phyloP scores from a whole-genome alignment of 2,888 invertebrate species.

The Noctua janthina region DNA sequence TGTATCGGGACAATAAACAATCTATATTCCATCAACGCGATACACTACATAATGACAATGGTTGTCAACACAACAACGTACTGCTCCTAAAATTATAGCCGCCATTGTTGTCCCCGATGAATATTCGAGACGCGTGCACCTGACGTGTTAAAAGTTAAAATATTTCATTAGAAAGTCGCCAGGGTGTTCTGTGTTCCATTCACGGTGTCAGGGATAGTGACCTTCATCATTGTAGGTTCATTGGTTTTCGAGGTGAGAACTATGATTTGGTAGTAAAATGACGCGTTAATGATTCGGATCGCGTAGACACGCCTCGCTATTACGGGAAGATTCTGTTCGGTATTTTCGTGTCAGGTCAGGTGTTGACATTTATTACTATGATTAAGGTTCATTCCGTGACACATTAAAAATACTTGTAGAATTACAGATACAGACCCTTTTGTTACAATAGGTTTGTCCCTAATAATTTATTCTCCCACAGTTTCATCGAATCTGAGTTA shows the following conservation, averaged over 20 bases:
- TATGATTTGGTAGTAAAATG: constrained; percentile 68
- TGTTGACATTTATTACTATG: constrained; percentile 13
- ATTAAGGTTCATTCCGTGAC: constrained; percentile 2
- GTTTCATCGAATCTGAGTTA: constrained; percentile 42
- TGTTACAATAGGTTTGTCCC: constrained; percentile 1
- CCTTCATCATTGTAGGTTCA: constrained; percentile 60
- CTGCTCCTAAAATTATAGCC: constrained; percentile 79
- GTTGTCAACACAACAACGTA: constrained; percentile 69
- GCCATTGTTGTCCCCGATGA: constrained; percentile 80
- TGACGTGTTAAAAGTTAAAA: constrained; percentile 81
- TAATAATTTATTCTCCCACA: constrained; percentile 32
- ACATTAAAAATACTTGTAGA: neutral
- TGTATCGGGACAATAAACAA: constrained; percentile 39
- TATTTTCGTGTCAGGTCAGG: constrained; percentile 44
- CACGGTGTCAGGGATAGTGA: constrained; percentile 68
- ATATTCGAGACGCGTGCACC: constrained; percentile 82
- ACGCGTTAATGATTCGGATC: constrained; percentile 55
- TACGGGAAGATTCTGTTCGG: constrained; percentile 37
- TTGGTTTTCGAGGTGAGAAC: constrained; percentile 67
- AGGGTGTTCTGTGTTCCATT: constrained; percentile 71
- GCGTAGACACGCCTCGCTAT: constrained; percentile 30
- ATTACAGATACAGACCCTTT: neutral
- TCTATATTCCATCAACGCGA: constrained; percentile 56
- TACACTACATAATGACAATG: constrained; percentile 65
- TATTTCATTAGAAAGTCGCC: constrained; percentile 88